Evolutionary conservation across 2,113 vertebrate genomes (phyloP).

Genomic region (Mesocricetus auratus): DNA sequence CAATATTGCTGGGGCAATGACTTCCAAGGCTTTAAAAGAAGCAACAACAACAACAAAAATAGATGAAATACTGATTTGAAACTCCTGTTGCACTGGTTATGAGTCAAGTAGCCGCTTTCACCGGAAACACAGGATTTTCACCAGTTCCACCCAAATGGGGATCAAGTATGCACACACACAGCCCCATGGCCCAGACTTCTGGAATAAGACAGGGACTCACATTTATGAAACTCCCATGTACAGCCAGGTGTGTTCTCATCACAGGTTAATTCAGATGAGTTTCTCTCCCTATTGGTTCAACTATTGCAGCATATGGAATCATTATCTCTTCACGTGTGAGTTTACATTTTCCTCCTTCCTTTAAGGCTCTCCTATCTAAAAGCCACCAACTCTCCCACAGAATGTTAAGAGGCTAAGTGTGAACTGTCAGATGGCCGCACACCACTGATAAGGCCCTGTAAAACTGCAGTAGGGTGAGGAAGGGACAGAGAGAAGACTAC

Average conservation of each 20-base stretch:
- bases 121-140: conserved; percentile 26
- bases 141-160: not conserved
- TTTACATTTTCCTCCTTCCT: not conserved
- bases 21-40: conserved; percentile 14
- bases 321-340: not conserved
- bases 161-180: not conserved
- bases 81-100: not conserved
- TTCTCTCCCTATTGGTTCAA: not conserved
- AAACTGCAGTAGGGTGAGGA: not conserved
- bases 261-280: not conserved
- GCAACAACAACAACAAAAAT: not conserved
- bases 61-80: not conserved
- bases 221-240: not conserved
- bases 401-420: not conserved
- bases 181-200: not conserved
- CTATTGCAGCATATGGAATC: not conserved
- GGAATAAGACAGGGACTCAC: not conserved
- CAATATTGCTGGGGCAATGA: not conserved
- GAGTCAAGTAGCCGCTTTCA: conserved; percentile 8
- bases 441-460: not conserved
- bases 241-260: not conserved
- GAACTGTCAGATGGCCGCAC: not conserved
- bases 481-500: not conserved
- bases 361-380: not conserved
- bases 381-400: not conserved